A percentile compares a stretch with the other conserved stretches of the same genome.
These are phyloP conservation scores for Drosophila suzukii DNA, from an alignment of 1,140 invertebrate species.

Conservation along the genomic window DNA sequence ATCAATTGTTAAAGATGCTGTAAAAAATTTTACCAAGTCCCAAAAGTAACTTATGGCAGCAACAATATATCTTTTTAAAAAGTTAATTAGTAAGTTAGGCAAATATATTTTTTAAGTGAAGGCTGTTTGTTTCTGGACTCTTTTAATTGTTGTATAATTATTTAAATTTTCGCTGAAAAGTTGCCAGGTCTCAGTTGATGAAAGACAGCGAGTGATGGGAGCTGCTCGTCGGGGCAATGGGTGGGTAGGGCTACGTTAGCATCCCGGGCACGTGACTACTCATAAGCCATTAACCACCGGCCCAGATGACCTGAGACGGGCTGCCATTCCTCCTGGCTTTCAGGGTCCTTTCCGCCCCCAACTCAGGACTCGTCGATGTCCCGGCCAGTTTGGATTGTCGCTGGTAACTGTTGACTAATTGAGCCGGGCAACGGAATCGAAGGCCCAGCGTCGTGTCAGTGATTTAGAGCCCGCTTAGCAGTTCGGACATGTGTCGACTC, in stretches of 20 bases:
- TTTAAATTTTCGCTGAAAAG: slow-evolving; percentile 61
- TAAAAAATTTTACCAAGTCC: too few species aligned
- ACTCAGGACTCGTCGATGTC: slow-evolving; percentile 7
- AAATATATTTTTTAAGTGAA: slow-evolving; percentile 22
- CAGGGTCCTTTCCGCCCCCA: slow-evolving; percentile 3
- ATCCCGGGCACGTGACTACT: slow-evolving; percentile 69
- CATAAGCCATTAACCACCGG: slow-evolving; percentile 73
- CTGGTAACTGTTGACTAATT: slow-evolving; percentile 80
- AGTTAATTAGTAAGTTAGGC: neutral
- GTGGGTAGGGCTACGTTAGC: slow-evolving; percentile 21
- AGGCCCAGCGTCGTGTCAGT: slow-evolving; percentile 49
- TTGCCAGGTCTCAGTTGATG: slow-evolving; percentile 39
- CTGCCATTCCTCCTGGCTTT: neutral
- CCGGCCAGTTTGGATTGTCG: slow-evolving; percentile 64
- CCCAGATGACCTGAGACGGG: slow-evolving; percentile 33
- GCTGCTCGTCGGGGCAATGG: slow-evolving; percentile 1
- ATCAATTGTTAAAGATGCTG: too few species aligned
- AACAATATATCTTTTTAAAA: neutral
- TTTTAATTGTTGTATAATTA: slow-evolving; percentile 71
- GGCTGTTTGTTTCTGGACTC: slow-evolving; percentile 10
- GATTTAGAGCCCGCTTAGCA: slow-evolving; percentile 80
- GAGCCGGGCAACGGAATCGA: slow-evolving; percentile 54
- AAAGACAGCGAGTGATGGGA: slow-evolving; percentile 14
- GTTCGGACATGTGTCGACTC: slow-evolving; percentile 76
- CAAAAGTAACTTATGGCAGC: too few species aligned